Conservation (phyloP, 2,888 invertebrate species). For the Tenodera sinensis region DNA sequence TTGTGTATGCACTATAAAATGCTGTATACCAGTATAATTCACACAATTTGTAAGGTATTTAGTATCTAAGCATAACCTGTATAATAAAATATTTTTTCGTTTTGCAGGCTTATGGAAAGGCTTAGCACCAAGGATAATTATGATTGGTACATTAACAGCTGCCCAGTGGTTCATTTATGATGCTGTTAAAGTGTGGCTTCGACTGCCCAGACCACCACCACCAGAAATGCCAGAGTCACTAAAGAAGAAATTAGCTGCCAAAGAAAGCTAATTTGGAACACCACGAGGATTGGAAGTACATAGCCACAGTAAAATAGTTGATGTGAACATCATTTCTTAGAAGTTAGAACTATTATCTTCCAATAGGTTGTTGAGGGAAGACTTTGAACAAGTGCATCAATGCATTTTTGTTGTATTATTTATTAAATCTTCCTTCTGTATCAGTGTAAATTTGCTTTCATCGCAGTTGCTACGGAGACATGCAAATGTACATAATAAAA, state of each 20-base stretch:
- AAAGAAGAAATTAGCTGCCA: constrained; percentile 60
- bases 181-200: constrained; percentile 80
- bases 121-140: constrained; percentile 85
- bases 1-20: no score
- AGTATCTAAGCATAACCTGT: not conserved
- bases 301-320: not conserved
- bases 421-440: not conserved
- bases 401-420: not conserved
- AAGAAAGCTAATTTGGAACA: constrained; percentile 19
- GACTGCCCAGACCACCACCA: constrained; percentile 93
- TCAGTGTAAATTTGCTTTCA: not conserved
- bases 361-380: not conserved
- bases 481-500: not conserved
- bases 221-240: constrained; percentile 93
- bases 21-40: no score
- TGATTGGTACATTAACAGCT: constrained; percentile 95
- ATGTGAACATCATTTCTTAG: not conserved
- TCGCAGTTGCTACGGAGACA: not conserved
- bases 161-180: constrained; percentile 97
- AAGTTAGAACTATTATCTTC: not conserved
- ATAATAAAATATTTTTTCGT: not conserved
- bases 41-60: no score
- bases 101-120: constrained; percentile 78
- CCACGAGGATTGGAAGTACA: not conserved
- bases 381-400: not conserved